Percentiles rank a stretch among this genome's conserved stretches.
These are phyloP conservation scores for Kobus ellipsiprymnus DNA, from an alignment of 2,113 vertebrate species.

Conservation along the genomic window DNA sequence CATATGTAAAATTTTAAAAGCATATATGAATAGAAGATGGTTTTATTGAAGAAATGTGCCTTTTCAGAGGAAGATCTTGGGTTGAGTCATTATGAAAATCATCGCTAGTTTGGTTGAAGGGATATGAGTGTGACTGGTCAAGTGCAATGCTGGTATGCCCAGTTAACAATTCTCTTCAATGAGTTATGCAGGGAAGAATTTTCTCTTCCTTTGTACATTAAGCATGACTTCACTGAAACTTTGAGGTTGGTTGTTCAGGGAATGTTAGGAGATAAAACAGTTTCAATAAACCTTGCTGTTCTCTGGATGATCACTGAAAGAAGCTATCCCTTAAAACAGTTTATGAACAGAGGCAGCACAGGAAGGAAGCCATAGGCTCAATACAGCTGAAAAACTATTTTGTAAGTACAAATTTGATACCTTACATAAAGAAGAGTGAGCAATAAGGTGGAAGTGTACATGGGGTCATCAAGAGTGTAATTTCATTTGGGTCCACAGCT, in stretches of 20 bases:
- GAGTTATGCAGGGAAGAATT: background rate
- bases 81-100: background rate
- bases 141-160: accelerated
- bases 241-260: background rate
- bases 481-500: background rate
- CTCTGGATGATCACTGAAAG: background rate
- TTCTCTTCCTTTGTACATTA: background rate
- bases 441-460: accelerated
- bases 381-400: background rate
- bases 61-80: background rate
- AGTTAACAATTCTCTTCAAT: background rate
- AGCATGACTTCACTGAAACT: background rate
- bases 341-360: background rate
- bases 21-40: background rate
- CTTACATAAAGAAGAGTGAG: background rate
- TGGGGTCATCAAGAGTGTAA: background rate
- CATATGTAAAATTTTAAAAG: background rate
- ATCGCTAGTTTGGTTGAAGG: background rate
- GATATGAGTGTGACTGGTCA: background rate
- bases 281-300: background rate
- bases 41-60: background rate
- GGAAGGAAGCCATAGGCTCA: background rate
- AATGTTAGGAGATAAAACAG: background rate
- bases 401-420: background rate
- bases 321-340: background rate